phyloP scores from a whole-genome alignment of 2,797 vertebrate genomes.

The Characodon lateralis region DNA sequence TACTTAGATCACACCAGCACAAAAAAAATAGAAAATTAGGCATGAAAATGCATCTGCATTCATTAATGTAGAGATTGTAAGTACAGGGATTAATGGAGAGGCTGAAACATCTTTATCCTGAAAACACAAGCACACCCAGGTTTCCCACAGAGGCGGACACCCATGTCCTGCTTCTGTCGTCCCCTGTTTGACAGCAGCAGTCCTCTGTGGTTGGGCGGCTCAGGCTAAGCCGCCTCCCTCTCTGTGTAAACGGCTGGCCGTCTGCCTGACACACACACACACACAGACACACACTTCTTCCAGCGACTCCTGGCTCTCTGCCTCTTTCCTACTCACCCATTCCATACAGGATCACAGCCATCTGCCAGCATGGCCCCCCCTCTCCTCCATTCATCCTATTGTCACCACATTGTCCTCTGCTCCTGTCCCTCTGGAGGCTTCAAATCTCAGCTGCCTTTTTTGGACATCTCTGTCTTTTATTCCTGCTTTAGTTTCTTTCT shows the following conservation, averaged over 20 bases:
- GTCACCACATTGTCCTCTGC: conserved; percentile 54
- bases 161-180: conserved; percentile 31
- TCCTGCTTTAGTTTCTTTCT: conserved; percentile 26
- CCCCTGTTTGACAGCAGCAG: conserved; percentile 51
- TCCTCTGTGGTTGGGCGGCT: conserved; percentile 53
- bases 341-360: conserved; percentile 59
- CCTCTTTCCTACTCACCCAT: conserved; percentile 38
- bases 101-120: conserved; percentile 4
- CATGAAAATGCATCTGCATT: not conserved
- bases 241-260: conserved; percentile 57
- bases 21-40: not conserved
- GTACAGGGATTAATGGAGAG: not conserved
- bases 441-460: conserved; percentile 39
- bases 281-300: conserved; percentile 26
- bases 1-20: not conserved
- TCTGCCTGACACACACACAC: conserved; percentile 46
- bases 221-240: conserved; percentile 51
- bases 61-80: not conserved
- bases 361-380: conserved; percentile 56
- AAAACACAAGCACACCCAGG: conserved; percentile 1
- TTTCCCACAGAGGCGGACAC: conserved; percentile 8
- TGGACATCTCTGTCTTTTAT: conserved; percentile 50
- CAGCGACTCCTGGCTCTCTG: conserved; percentile 47
- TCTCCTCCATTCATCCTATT: conserved; percentile 62
- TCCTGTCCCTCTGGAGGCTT: conserved; percentile 35